These are phyloP conservation scores for Asbolus verrucosus DNA, from an alignment of 1,140 invertebrate species.

Conservation along the genomic window DNA sequence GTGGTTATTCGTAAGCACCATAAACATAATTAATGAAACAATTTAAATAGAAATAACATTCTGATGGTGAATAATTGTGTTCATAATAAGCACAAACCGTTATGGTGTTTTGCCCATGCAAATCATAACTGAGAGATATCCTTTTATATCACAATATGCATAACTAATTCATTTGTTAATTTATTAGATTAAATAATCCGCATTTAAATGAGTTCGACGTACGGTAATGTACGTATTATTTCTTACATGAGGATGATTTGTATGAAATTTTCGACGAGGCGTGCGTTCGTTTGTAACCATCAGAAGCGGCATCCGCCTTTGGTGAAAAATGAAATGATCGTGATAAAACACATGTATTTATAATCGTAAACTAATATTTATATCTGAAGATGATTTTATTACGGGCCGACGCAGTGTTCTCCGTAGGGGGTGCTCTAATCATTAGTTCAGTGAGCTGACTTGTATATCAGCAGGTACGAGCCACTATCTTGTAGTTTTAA, in stretches of 20 bases:
- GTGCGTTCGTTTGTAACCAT: not conserved
- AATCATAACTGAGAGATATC: slow-evolving; percentile 44
- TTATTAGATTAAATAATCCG: slow-evolving; percentile 14
- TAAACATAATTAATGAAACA: slow-evolving; percentile 36
- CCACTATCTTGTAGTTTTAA: slow-evolving; percentile 32
- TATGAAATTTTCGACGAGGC: not conserved
- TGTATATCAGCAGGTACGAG: slow-evolving; percentile 53
- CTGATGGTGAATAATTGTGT: slow-evolving; percentile 35
- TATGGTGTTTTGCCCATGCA: slow-evolving; percentile 45
- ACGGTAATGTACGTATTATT: slow-evolving; percentile 15
- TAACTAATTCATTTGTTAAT: slow-evolving; percentile 30
- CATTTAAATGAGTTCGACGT: slow-evolving; percentile 8
- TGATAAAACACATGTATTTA: slow-evolving; percentile 61
- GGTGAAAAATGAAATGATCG: slow-evolving; percentile 40
- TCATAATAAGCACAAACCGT: slow-evolving; percentile 37
- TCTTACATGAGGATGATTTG: not conserved
- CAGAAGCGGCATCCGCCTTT: slow-evolving; percentile 23
- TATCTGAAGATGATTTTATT: slow-evolving; percentile 62
- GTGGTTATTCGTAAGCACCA: slow-evolving; percentile 10
- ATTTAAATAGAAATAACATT: slow-evolving; percentile 38
- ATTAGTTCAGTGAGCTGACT: slow-evolving; percentile 54
- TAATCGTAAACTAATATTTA: slow-evolving; percentile 61
- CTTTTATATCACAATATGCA: slow-evolving; percentile 43
- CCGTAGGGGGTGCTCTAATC: slow-evolving; percentile 59
- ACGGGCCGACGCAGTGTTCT: slow-evolving; percentile 54